Conservation (phyloP, 2,888 invertebrate genomes). For the Matsumyia berberina region DNA sequence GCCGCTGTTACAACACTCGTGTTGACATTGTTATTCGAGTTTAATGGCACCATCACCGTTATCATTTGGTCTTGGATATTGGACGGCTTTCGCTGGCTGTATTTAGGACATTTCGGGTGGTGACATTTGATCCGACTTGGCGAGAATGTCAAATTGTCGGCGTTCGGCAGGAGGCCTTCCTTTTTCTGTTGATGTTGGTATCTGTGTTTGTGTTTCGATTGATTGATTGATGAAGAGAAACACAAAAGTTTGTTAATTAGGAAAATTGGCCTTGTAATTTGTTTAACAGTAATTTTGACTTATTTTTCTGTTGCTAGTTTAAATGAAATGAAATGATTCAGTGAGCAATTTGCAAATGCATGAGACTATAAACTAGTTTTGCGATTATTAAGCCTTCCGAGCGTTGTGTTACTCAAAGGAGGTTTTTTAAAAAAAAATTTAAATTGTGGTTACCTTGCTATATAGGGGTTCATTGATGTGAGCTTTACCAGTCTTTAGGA, state of each 20-base stretch:
- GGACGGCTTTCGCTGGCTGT: slow-evolving; percentile 82
- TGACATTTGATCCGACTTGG: slow-evolving; percentile 84
- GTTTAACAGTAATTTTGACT: slow-evolving; percentile 6
- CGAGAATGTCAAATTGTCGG: slow-evolving; percentile 84
- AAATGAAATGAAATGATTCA: slow-evolving; percentile 68
- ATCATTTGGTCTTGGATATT: slow-evolving; percentile 84
- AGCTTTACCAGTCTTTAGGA: too few relatives aligned
- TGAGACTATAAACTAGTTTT: slow-evolving; percentile 45
- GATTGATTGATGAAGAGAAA: slow-evolving; percentile 35
- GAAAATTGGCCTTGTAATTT: slow-evolving; percentile 13
- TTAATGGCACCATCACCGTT: slow-evolving; percentile 84
- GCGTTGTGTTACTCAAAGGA: slow-evolving; percentile 50
- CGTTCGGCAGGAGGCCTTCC: slow-evolving; percentile 83
- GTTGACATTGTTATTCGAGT: slow-evolving; percentile 82
- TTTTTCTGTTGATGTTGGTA: slow-evolving; percentile 84
- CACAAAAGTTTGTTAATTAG: slow-evolving; percentile 49
- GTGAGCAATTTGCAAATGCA: slow-evolving; percentile 66
- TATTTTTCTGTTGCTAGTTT: slow-evolving; percentile 12
- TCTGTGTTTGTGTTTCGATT: slow-evolving; percentile 77
- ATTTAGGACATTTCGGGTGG: slow-evolving; percentile 84
- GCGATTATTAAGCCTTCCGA: slow-evolving; percentile 39
- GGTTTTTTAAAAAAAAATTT: background rate
- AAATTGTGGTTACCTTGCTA: too few relatives aligned
- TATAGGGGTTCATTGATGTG: too few relatives aligned
- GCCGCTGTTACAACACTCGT: slow-evolving; percentile 66